Evolutionary conservation across 2,113 vertebrate species (phyloP), one percentile per base, ranked within the genome.

Genomic region (Chamaetylas fuelleborni): DNA sequence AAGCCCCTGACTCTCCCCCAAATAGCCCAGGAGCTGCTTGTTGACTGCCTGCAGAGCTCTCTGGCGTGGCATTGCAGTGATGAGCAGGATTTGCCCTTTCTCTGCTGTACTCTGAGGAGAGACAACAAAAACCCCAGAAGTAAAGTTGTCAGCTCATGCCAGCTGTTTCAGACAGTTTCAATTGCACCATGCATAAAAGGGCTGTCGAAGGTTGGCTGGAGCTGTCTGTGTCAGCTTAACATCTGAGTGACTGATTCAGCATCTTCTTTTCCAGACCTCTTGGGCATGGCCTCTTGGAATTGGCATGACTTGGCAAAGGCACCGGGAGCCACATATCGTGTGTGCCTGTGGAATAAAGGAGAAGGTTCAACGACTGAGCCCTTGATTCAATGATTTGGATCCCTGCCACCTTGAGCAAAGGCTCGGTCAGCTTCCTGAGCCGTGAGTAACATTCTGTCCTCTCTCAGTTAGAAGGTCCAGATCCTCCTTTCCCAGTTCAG

Each of bases 301-400:
- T 18, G 50, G 18, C 5, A 1, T 60, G 38, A 57, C 19, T 42
- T 1, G 6, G 36, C 23, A 50, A 16, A 50, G 11, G 11, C 1
- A 51, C 29, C 0, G 0, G 48, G 23, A 78, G 47, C 43, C 5
- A 2, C 8, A 1, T 40, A 22, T 36, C 13, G 0, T 48, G 47
- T 53, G 18, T 67, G 38, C 36, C 61, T 1, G 15, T 29, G 43
- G 42, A 51, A 64, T 69, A 71, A 31, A 53, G 58, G 31, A 93
- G 48, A 93, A 82, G 62, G 31, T 40, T 72, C 33, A 45, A 7
- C 2, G 31, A 42, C 50, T 10, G 78, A 56, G 12, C 1, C 1
- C 50, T 29, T 28, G 50, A 26, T 51, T 17, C 50, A 51, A 11
- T 29, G 50, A 7, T 45, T 7, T 57, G 82, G 62, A 86, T 65